Evolutionary conservation across 1,140 invertebrate genomes (phyloP).

Genomic region (Archivesica marissinica): DNA sequence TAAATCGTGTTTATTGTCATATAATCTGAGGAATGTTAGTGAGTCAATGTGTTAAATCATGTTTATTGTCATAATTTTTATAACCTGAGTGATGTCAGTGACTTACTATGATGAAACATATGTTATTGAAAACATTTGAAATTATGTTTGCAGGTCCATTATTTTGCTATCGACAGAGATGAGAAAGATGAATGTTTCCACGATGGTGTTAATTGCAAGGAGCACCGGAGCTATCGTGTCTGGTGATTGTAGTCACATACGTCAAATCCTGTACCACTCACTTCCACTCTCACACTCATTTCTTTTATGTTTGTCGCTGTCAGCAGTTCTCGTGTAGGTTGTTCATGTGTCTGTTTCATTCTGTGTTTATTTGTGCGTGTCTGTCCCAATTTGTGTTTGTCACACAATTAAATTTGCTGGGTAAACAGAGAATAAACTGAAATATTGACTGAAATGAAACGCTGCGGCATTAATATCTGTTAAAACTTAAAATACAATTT

Average conservation of each 20-base stretch:
- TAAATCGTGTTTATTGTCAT: no score
- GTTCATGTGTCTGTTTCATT: background rate
- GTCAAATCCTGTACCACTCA: slow-evolving; percentile 21
- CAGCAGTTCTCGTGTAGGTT: background rate
- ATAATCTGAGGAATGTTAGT: no score
- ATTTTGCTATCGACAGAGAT: slow-evolving; percentile 8
- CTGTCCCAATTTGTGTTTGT: background rate
- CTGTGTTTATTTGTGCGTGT: slow-evolving; percentile 4
- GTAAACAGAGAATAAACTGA: no score
- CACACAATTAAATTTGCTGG: background rate
- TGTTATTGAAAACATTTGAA: background rate
- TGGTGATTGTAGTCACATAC: slow-evolving; percentile 32
- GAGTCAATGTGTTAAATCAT: no score
- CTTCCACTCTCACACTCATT: slow-evolving; percentile 17
- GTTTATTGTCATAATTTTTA: no score
- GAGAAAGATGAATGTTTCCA: background rate
- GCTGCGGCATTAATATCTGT: no score
- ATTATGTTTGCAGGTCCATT: slow-evolving; percentile 34
- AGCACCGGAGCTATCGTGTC: background rate
- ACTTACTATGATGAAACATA: no score
- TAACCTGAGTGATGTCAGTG: no score
- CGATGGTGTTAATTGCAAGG: background rate
- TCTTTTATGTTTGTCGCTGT: slow-evolving; percentile 23
- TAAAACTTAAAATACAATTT: no score
- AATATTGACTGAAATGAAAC: no score